Evolutionary conservation across 2,113 vertebrate species (phyloP).

Genomic region (Hylia prasina): DNA sequence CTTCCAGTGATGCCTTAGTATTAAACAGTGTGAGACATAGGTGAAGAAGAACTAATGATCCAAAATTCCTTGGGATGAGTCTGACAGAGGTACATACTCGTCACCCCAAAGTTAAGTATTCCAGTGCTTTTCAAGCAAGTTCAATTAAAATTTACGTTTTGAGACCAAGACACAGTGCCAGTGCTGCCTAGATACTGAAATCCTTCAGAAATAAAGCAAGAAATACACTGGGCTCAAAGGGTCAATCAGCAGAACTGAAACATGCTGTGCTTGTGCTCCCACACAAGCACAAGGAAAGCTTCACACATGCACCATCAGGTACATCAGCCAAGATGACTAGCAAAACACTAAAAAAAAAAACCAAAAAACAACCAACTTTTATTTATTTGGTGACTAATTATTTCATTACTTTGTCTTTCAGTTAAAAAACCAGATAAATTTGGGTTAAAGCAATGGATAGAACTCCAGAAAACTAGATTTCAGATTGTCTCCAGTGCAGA

Average conservation of each 20-base stretch:
- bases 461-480: neutral
- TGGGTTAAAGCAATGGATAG: neutral
- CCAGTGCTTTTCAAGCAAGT: neutral
- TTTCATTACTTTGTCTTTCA: neutral
- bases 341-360: neutral
- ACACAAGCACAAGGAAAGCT: rapidly evolving
- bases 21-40: neutral
- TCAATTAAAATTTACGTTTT: neutral
- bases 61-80: neutral
- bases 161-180: neutral
- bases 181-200: neutral
- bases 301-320: neutral
- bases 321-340: neutral
- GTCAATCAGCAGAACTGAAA: neutral
- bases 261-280: neutral
- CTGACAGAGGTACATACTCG: neutral
- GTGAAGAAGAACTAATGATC: neutral
- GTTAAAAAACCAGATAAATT: neutral
- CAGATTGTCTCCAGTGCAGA: neutral
- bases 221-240: neutral
- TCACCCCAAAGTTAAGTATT: neutral
- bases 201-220: neutral
- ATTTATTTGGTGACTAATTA: neutral
- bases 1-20: neutral
- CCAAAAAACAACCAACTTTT: rapidly evolving